Percentiles rank a stretch among this genome's conserved stretches.
These are phyloP conservation scores for Eremophila alpestris DNA, from an alignment of 2,797 vertebrate genomes.

Conservation along the genomic window DNA sequence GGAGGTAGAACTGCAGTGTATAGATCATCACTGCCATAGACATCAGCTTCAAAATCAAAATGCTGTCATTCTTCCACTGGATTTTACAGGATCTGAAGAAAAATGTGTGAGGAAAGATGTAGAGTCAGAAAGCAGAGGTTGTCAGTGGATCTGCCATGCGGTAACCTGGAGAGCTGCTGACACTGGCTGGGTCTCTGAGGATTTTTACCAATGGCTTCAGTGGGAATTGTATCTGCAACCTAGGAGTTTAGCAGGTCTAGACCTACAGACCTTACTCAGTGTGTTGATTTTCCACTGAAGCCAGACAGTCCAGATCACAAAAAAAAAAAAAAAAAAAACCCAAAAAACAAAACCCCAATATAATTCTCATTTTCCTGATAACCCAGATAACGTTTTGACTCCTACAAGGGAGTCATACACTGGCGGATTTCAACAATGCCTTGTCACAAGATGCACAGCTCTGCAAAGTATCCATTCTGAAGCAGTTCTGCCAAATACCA, in stretches of 20 bases:
- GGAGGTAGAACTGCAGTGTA: background rate
- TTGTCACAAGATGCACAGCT: background rate
- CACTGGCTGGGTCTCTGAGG: background rate
- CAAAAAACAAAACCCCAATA: background rate
- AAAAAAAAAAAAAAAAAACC: too few relatives aligned
- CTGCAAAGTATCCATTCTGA: background rate
- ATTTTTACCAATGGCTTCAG: background rate
- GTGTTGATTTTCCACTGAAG: background rate
- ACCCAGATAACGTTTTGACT: background rate
- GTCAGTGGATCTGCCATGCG: accelerated
- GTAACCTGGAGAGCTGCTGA: background rate
- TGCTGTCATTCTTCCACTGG: background rate
- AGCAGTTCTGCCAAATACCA: background rate
- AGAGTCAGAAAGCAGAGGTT: background rate
- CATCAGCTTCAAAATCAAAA: background rate
- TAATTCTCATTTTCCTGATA: background rate
- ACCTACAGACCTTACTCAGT: background rate
- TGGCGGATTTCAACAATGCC: background rate
- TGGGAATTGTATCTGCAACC: background rate
- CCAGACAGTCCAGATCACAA: background rate
- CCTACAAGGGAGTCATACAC: background rate
- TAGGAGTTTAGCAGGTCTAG: background rate
- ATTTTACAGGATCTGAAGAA: background rate
- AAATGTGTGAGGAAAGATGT: background rate
- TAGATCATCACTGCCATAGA: background rate